Evolutionary conservation across 2,888 invertebrate species (phyloP), one percentile per base, ranked within the genome.

Genomic region (Eupithecia pulchellata): DNA sequence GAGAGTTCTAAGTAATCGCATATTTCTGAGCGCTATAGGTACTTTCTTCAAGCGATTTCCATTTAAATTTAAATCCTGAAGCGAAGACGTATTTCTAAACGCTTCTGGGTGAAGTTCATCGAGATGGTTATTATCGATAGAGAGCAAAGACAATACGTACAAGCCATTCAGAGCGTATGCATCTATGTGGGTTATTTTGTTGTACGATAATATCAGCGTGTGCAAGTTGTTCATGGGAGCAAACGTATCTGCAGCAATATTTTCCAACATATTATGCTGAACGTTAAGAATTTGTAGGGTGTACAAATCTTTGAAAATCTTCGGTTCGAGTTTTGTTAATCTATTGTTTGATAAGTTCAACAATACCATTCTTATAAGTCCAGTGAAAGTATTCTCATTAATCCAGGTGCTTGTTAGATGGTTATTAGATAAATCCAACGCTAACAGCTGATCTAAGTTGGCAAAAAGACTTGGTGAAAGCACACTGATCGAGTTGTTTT

Each of bases 181-280:
- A 87, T 98, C 98, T 79, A 98, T 95, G 83, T 97, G 97, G 81
- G 96, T 96, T 80, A 98, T 96, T 88, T 96, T 97, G 92, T 98
- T 98, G 89, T 97, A 97, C 4, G 98, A 97, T 78, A 98, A 94
- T 72, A 98, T 96, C 78, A 98, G 94, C 17, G 98, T 98, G 90
- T 98, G 98, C 74, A 98, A 94, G 92, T 98, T 98, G 87, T 97
- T 98, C 97, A 98, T 97, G 5, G 98, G 97, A 52, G 98, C 96
- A 88, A 98, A 98, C 1, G 98, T 97, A 82, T 98, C 97, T 9
- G 98, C 97, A 9, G 97, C 97, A 75, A 98, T 97, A 71, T 95
- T 97, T 86, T 97, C 97, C 68, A 98, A 92, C 84, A 96, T 95
- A 87, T 98, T 98, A 87, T 97, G 96, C 79, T 98, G 97, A 78